phyloP scores from a whole-genome alignment of 2,797 vertebrate species.

The Columba guinea region DNA sequence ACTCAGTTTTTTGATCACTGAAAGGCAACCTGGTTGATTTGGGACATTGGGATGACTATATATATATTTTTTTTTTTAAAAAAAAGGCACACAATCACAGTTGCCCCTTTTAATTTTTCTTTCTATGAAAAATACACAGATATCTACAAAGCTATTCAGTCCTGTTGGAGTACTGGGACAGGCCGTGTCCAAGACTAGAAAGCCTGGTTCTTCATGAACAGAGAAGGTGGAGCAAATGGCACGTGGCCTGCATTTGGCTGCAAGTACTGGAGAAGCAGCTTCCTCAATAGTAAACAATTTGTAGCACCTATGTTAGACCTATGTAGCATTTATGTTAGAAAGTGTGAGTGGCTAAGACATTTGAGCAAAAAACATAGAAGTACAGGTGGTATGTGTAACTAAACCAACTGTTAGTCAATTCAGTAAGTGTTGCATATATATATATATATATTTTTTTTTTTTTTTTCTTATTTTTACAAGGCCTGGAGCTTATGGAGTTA shows the following conservation, averaged over 20 bases:
- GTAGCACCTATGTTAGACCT: neutral
- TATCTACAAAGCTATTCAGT: neutral
- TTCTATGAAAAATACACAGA: neutral
- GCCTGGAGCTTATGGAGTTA: neutral
- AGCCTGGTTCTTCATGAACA: neutral
- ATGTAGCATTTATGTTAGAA: neutral
- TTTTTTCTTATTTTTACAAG: neutral
- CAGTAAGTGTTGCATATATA: neutral
- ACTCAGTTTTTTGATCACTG: neutral
- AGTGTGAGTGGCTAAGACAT: neutral
- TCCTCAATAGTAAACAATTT: neutral
- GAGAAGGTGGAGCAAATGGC: neutral
- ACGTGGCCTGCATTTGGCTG: neutral
- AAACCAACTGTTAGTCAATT: neutral
- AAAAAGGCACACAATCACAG: neutral
- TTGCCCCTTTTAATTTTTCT: neutral
- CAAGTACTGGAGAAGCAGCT: neutral
- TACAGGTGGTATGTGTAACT: neutral
- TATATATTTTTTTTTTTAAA: neutral
- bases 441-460: neutral
- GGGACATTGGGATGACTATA: neutral
- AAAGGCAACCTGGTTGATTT: neutral
- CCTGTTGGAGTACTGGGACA: neutral
- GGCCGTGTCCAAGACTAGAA: neutral
- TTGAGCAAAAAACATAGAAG: neutral